These are phyloP conservation scores for Phyllotreta striolata DNA, from an alignment of 2,888 invertebrate species.

Conservation along the genomic window DNA sequence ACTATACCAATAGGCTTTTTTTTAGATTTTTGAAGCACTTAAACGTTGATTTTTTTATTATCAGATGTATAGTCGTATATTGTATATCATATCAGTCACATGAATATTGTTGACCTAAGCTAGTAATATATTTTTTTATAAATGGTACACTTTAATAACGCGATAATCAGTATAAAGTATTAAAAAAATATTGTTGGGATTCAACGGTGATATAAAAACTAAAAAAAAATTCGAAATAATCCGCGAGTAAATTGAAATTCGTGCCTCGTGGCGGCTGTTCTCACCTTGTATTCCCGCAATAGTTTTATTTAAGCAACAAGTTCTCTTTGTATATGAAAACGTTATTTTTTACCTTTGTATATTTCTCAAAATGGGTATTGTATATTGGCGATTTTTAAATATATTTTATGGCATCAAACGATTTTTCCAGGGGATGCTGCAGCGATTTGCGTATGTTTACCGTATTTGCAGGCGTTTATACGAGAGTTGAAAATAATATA, in stretches of 20 bases:
- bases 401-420: no score
- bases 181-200: background rate
- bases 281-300: no score
- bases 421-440: no score
- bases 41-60: constrained; percentile 14
- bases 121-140: constrained; percentile 6
- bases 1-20: background rate
- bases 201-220: background rate
- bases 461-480: no score
- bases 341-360: no score
- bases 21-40: constrained; percentile 13
- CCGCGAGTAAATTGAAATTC: no score
- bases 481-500: constrained; percentile 14
- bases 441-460: no score
- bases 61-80: constrained; percentile 2
- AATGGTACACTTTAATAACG: constrained; percentile 9
- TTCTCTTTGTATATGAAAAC: no score
- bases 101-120: constrained; percentile 15
- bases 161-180: constrained; percentile 10
- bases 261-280: no score
- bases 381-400: no score
- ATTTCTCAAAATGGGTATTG: no score
- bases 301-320: no score
- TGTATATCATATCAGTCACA: constrained; percentile 14
- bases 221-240: background rate